Percentiles rank a stretch among this genome's conserved stretches.
These are phyloP conservation scores for Trichosurus vulpecula DNA, from an alignment of 2,797 vertebrate species.

Conservation along the genomic window DNA sequence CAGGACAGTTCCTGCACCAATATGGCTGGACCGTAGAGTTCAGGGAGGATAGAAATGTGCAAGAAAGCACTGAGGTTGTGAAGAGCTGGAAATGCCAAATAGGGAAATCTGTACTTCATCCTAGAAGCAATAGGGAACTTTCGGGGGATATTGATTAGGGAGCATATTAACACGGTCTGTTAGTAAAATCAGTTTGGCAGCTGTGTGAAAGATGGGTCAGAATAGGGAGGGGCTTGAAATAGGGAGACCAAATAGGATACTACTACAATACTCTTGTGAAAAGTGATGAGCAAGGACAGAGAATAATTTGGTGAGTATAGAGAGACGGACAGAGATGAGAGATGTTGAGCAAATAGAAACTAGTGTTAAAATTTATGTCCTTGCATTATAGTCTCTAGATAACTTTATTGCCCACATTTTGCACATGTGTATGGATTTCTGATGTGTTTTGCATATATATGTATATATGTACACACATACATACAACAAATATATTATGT, in stretches of 20 bases:
- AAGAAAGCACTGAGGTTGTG: background rate
- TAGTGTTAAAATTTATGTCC: background rate
- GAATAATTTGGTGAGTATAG: background rate
- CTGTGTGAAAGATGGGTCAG: background rate
- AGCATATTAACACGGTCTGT: background rate
- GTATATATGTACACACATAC: background rate
- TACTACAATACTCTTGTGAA: background rate
- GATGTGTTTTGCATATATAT: background rate
- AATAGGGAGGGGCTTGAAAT: background rate
- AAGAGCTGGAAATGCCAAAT: background rate
- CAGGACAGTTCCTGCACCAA: background rate
- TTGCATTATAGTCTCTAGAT: background rate
- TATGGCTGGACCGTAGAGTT: background rate
- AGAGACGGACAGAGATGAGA: background rate
- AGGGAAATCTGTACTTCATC: background rate
- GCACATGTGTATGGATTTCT: background rate
- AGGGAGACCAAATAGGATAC: background rate
- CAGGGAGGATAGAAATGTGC: background rate
- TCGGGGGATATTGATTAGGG: background rate
- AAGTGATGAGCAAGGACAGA: background rate
- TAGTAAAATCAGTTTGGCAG: background rate
- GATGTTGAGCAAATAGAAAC: background rate
- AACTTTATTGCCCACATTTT: background rate
- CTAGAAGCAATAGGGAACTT: background rate
- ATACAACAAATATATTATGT: background rate